phyloP scores from a whole-genome alignment of 2,888 invertebrate species.

The Fragum fragum region DNA sequence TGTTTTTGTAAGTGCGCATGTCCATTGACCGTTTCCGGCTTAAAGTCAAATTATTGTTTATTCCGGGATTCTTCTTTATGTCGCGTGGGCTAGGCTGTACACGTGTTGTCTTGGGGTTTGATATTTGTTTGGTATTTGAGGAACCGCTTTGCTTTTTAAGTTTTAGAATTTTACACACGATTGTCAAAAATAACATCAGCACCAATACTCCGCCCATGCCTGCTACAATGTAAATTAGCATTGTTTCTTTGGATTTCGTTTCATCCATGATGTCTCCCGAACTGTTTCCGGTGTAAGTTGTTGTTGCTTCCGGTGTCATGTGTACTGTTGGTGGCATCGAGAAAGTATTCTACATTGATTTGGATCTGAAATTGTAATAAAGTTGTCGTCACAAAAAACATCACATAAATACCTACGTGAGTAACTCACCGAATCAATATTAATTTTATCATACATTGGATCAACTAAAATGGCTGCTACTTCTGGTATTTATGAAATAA shows the following conservation, averaged over 20 bases:
- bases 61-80: background rate
- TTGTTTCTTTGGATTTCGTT: background rate
- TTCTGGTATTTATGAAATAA: too few relatives aligned
- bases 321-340: background rate
- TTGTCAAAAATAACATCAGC: background rate
- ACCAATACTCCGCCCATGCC: background rate
- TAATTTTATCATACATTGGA: too few relatives aligned
- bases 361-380: background rate
- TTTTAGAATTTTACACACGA: background rate
- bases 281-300: background rate
- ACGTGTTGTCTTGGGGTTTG: background rate
- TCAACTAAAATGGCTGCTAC: too few relatives aligned
- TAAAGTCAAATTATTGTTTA: background rate
- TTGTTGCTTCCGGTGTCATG: background rate
- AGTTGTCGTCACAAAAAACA: too few relatives aligned
- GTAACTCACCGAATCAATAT: too few relatives aligned
- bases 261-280: background rate
- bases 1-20: conserved; percentile 1
- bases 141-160: background rate
- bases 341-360: background rate
- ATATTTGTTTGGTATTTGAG: background rate
- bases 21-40: background rate
- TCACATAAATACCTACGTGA: too few relatives aligned
- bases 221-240: background rate
- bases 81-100: background rate